Evolutionary conservation across 2,888 invertebrate genomes (phyloP).

Genomic region (Cyclophora albipunctata): DNA sequence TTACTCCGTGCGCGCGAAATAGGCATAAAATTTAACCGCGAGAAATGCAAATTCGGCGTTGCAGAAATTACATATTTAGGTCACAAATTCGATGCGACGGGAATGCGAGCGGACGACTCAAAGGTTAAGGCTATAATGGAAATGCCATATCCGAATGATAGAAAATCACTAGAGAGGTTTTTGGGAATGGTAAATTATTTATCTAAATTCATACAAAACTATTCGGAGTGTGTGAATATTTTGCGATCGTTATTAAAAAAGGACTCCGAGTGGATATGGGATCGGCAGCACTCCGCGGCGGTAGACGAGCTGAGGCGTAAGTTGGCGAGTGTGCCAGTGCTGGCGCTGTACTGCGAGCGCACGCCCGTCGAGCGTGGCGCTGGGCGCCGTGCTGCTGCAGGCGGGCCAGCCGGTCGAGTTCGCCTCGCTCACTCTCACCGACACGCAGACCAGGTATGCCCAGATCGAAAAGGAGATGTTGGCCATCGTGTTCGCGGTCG

Average conservation of each 20-base stretch:
- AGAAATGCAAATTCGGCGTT: slow-evolving; percentile 11
- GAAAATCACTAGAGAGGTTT: slow-evolving; percentile 17
- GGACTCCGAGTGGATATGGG: slow-evolving; percentile 18
- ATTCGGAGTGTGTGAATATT: slow-evolving; percentile 9
- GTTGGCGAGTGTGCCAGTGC: not conserved
- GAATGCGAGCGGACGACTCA: slow-evolving; percentile 9
- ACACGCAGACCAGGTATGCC: slow-evolving; percentile 16
- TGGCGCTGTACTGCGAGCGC: slow-evolving; percentile 9
- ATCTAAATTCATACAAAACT: slow-evolving; percentile 22
- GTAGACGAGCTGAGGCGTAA: slow-evolving; percentile 8
- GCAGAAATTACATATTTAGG: slow-evolving; percentile 14
- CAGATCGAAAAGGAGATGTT: slow-evolving; percentile 28
- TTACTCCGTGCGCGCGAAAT: slow-evolving; percentile 5
- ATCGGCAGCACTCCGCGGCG: not conserved
- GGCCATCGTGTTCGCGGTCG: slow-evolving; percentile 1
- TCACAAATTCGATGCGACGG: not conserved
- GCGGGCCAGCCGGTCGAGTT: not conserved
- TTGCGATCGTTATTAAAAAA: slow-evolving; percentile 14
- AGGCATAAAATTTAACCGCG: slow-evolving; percentile 11
- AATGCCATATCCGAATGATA: slow-evolving; percentile 13
- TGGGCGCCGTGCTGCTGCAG: slow-evolving; percentile 21
- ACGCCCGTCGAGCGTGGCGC: slow-evolving; percentile 6
- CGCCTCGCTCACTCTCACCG: not conserved
- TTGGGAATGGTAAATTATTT: slow-evolving; percentile 3
- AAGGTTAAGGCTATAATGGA: slow-evolving; percentile 16